Evolutionary conservation across 2,888 invertebrate species (phyloP), one percentile per base, ranked within the genome.

Genomic region (Caenorhabditis plicata): DNA sequence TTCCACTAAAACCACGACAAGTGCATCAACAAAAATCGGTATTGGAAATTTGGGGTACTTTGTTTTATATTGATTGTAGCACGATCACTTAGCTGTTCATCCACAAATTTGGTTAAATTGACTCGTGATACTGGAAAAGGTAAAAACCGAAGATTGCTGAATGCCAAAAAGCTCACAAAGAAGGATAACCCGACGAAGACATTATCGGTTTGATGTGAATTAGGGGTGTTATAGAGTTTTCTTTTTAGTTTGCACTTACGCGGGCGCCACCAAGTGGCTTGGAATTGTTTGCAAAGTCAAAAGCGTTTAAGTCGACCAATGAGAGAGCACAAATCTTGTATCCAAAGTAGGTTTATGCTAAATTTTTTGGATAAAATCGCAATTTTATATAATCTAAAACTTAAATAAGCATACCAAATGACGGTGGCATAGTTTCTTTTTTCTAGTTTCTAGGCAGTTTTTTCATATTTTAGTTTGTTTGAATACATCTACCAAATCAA

Each of bases 101-200:
- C n/a, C n/a, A n/a, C n/a, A n/a, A n/a, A n/a, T n/a, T n/a, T n/a
- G n/a, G n/a, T n/a, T n/a, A n/a, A n/a, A n/a, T n/a, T n/a, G n/a
- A n/a, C n/a, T n/a, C n/a, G n/a, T n/a, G n/a, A n/a, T n/a, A n/a
- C n/a, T n/a, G 42, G 42, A 19, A 42, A 42, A 20, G 29, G 42
- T 8, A 27, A 26, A 17, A 27, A 53, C 39, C 53, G 60, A 2
- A 35, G 60, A 19, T 33, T 40, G 29, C 40, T 48, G 19, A 44
- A 60, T 39, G 36, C 60, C 7, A 60, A 60, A 39, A 60, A 60
- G n/a, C 8, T 53, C 2, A 20, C 49, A 3, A 53, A 49, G n/a
- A 44, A 44, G 20, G 32, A 40, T 17, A 8, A 17, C 4, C 23
- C 31, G 20, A 25, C 56, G 3, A 25, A 40, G 20, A 27, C 38